Evolutionary conservation across 1,140 invertebrate species (phyloP).

Genomic region (Danaus plexippus): DNA sequence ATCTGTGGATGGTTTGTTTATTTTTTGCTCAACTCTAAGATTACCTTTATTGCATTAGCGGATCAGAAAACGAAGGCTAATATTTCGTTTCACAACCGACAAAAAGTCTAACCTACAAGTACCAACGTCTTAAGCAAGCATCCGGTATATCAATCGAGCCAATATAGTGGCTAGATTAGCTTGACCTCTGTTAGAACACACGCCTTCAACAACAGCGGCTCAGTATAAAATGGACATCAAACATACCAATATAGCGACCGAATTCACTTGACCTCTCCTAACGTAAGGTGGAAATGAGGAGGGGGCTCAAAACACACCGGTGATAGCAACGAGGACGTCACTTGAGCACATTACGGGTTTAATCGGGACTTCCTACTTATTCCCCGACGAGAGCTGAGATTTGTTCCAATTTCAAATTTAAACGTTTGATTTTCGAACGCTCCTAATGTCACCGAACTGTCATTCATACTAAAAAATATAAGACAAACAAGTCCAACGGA

Average conservation of each 20-base stretch:
- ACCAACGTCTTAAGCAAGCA: conserved; percentile 56
- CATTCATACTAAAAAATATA: background rate
- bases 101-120: conserved; percentile 37
- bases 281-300: conserved; percentile 26
- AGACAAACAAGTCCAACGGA: background rate
- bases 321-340: conserved; percentile 49
- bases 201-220: conserved; percentile 13
- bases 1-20: too few species aligned
- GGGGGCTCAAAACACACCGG: conserved; percentile 32
- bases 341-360: conserved; percentile 62
- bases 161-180: conserved; percentile 44
- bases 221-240: conserved; percentile 5
- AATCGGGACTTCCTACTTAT: conserved; percentile 67
- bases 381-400: conserved; percentile 47
- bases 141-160: conserved; percentile 59
- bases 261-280: conserved; percentile 13
- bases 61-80: conserved; percentile 21
- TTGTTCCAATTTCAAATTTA: conserved; percentile 60
- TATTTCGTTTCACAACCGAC: conserved; percentile 34
- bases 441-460: background rate
- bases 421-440: conserved; percentile 45
- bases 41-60: conserved; percentile 15
- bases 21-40: background rate
- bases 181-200: conserved; percentile 26
- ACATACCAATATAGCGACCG: conserved; percentile 12